Conservation (phyloP, 2,888 invertebrate genomes). For the Ophion obscuratus region DNA sequence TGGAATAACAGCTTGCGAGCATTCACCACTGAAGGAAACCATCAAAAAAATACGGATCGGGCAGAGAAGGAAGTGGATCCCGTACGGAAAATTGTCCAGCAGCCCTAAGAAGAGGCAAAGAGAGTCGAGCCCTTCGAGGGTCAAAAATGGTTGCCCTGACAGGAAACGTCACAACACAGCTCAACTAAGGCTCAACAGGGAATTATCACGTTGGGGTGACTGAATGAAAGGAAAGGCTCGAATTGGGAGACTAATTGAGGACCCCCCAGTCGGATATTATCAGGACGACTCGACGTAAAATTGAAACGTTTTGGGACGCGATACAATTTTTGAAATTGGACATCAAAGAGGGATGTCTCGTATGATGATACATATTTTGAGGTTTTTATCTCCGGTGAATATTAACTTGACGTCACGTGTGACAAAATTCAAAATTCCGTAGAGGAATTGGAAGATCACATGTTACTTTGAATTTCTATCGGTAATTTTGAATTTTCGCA, state of each 20-base stretch:
- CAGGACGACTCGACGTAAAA: background rate
- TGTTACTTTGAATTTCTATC: too few relatives aligned
- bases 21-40: background rate
- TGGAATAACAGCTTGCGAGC: constrained; percentile 47
- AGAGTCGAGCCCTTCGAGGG: background rate
- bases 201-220: background rate
- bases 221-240: background rate
- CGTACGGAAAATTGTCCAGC: background rate
- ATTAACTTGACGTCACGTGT: too few relatives aligned
- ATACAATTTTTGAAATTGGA: background rate
- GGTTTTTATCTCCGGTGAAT: too few relatives aligned
- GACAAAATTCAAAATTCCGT: too few relatives aligned
- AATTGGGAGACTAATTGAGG: background rate
- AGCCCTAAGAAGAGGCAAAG: background rate
- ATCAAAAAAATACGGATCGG: background rate
- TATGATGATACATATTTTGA: too few relatives aligned
- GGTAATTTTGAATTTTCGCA: too few relatives aligned
- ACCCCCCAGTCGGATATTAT: background rate
- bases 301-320: background rate
- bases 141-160: background rate
- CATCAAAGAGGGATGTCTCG: too few relatives aligned
- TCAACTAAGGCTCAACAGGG: background rate
- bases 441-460: too few relatives aligned
- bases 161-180: background rate
- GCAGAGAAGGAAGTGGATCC: background rate